Evolutionary conservation across 1,140 invertebrate genomes (phyloP).

Genomic region (Physella acuta): DNA sequence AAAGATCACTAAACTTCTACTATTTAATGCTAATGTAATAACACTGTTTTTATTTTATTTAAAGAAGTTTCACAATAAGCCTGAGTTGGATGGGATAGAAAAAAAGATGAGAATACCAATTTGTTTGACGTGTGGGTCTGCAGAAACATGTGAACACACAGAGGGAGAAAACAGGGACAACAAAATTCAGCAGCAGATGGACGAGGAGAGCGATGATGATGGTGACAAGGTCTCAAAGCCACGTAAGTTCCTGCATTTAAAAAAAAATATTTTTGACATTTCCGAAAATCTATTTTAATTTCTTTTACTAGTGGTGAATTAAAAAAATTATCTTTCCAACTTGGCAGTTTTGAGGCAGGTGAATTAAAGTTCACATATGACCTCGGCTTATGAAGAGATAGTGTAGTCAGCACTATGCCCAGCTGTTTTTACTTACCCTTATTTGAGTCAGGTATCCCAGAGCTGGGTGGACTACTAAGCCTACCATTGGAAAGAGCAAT

Average conservation of each 20-base stretch:
- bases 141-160: not conserved
- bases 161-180: too few species aligned
- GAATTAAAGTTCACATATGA: too few species aligned
- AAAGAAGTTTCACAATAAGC: not conserved
- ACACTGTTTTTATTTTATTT: not conserved
- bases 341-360: too few species aligned
- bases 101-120: slow-evolving; percentile 12
- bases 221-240: not conserved
- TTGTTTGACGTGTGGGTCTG: not conserved
- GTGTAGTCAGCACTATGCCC: not conserved
- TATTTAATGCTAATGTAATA: not conserved
- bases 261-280: not conserved
- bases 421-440: not conserved
- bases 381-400: too few species aligned
- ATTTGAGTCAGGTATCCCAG: not conserved
- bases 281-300: not conserved
- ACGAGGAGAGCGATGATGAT: not conserved
- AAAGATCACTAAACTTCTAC: not conserved
- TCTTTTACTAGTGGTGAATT: not conserved
- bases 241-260: not conserved
- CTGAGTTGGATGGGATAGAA: not conserved
- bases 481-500: too few species aligned
- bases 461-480: not conserved
- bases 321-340: not conserved
- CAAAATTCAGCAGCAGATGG: not conserved